phyloP scores from a whole-genome alignment of 1,140 invertebrate species.

The Eriocheir sinensis region DNA sequence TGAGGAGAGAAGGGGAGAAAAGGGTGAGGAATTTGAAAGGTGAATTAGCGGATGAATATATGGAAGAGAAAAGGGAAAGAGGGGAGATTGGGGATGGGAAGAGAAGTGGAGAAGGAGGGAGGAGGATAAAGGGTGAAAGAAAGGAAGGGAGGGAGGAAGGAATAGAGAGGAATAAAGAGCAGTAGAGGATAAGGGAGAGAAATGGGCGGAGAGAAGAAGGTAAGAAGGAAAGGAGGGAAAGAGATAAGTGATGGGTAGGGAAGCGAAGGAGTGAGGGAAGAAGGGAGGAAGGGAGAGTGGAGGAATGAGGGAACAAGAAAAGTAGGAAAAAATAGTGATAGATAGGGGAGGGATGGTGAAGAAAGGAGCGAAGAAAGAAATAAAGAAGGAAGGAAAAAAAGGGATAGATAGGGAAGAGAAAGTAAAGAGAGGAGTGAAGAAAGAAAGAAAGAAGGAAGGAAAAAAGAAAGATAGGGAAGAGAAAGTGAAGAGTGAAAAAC shows the following conservation, averaged over 20 bases:
- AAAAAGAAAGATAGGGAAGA: not conserved
- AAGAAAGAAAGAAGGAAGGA: no score
- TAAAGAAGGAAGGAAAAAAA: not conserved
- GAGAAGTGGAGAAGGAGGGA: not conserved
- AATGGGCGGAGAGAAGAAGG: not conserved
- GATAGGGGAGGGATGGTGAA: not conserved
- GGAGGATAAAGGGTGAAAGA: not conserved
- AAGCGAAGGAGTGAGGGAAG: not conserved
- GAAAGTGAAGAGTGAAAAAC: not conserved
- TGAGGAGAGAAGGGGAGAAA: no score
- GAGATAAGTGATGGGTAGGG: not conserved
- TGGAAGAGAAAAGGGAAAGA: no score
- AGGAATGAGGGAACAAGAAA: not conserved
- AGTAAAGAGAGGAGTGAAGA: not conserved
- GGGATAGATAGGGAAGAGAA: not conserved
- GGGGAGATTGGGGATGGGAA: not conserved
- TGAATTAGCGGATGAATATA: no score
- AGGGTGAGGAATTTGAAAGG: not conserved
- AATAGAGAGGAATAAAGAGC: not conserved
- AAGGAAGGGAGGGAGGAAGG: not conserved
- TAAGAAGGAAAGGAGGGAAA: slow-evolving; percentile 3
- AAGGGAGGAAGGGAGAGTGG: not conserved
- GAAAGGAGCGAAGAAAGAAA: not conserved
- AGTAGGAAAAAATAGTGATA: not conserved
- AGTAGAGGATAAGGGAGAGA: not conserved